Evolutionary conservation across 37 sponge, comb jelly and placozoan genomes (phyloP), one percentile per base, ranked within the genome.

Genomic region (Aplysina aerophoba): DNA sequence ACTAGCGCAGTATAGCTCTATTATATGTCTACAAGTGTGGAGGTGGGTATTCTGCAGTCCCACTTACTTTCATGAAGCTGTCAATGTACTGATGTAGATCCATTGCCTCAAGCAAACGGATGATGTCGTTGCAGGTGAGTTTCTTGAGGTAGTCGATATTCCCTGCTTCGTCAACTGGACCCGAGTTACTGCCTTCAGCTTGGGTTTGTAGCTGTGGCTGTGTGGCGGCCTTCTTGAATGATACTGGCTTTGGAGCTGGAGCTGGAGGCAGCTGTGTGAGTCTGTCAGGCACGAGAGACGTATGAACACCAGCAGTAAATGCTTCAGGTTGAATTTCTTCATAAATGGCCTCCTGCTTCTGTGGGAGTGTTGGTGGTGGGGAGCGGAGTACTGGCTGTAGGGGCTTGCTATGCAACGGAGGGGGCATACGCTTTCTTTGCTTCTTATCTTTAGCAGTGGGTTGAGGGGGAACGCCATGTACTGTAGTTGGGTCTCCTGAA

Each of bases 81-180:
- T 75, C 78, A 17, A 44, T n/a, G 40, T 75, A 75, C 53, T 75
- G 78, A 22, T 1, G n/a, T 31, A 75, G 44, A 4, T 75, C 39
- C 78, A 75, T 75, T 19, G 53, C 78, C n/a, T 36, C 15, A 0
- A 75, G 5, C 20, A 75, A 54, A 36, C 25, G 20, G 22, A 75
- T 31, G 21, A 75, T 75, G 14, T 41, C 25, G 19, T 53, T 17
- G 40, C 78, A 75, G 54, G 14, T 54, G 21, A 75, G 54, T 0
- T 53, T 75, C 54, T 75, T 75, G 25, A 75, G 78, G 12, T 40
- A 75, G 6, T 75, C 53, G 40, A 75, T 40, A 24, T 75, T 75
- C 34, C 16, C 36, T 4, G 39, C 78, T 11, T 62, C 27, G 4
- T 5, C 12, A 62, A 13, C 27, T 13, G 64, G 24, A 13, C 12